phyloP scores from a whole-genome alignment of 2,797 vertebrate genomes.

The Eulemur coronatus region DNA sequence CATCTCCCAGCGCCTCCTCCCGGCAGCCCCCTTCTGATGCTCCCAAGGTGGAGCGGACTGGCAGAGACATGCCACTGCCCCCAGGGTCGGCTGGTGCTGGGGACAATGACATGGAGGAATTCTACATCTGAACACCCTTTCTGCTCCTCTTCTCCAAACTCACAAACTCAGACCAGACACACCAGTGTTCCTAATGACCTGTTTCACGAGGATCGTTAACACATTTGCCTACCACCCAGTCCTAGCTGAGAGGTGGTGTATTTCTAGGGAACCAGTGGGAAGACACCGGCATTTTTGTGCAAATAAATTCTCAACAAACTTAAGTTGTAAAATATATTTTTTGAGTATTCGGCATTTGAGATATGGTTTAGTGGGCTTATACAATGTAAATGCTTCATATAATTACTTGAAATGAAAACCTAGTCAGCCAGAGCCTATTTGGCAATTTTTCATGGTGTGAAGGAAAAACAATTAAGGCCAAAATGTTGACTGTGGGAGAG shows the following conservation, averaged over 20 bases:
- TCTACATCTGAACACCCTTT: conserved; percentile 89
- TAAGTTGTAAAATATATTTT: conserved; percentile 55
- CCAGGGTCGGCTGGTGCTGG: not conserved
- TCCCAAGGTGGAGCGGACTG: conserved; percentile 28
- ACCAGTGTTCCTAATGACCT: not conserved
- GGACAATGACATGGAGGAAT: conserved; percentile 87
- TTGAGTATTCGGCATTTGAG: conserved; percentile 3
- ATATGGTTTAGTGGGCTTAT: not conserved
- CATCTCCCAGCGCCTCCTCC: conserved; percentile 59
- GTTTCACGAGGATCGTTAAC: not conserved
- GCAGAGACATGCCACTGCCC: not conserved
- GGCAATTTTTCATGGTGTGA: conserved; percentile 24
- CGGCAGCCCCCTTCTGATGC: conserved; percentile 1
- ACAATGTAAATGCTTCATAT: conserved; percentile 39
- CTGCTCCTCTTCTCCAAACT: not conserved
- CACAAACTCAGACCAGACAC: not conserved
- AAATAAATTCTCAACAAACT: conserved; percentile 38
- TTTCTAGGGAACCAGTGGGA: not conserved
- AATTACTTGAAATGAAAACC: conserved; percentile 57
- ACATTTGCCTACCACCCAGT: not conserved
- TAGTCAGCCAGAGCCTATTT: conserved; percentile 6
- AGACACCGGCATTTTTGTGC: conserved; percentile 36
- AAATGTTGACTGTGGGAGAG: not conserved
- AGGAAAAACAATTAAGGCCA: conserved; percentile 40
- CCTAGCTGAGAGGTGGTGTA: not conserved